Evolutionary conservation across 1,140 invertebrate genomes (phyloP).

Genomic region (Portunus trituberculatus): DNA sequence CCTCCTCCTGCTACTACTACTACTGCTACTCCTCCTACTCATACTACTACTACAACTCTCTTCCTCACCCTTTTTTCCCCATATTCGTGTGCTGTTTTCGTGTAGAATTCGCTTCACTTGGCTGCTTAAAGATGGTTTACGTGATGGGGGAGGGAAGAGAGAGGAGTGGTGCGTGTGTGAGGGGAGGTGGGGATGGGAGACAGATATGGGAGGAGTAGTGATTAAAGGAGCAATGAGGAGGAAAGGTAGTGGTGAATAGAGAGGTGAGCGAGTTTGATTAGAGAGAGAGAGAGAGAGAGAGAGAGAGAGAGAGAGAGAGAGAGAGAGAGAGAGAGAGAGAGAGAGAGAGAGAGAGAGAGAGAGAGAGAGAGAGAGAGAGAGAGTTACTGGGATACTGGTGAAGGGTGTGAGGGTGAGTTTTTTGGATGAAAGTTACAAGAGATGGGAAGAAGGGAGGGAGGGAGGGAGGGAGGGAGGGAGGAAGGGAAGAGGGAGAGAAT

Average conservation of each 20-base stretch:
- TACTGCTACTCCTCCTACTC: too few species aligned
- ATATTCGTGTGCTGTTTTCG: background rate
- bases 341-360: background rate
- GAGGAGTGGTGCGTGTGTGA: background rate
- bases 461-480: background rate
- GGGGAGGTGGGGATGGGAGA: background rate
- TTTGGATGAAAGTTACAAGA: constrained; percentile 6
- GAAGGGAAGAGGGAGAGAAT: background rate
- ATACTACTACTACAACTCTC: background rate
- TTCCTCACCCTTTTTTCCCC: background rate
- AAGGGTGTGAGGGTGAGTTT: constrained; percentile 18
- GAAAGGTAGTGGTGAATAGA: too few species aligned
- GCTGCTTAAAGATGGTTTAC: background rate
- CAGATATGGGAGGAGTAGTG: too few species aligned
- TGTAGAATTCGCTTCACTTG: background rate
- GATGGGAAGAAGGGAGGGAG: background rate
- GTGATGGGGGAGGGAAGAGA: background rate
- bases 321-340: constrained; percentile 17
- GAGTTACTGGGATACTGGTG: background rate
- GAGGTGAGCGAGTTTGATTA: too few species aligned
- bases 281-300: background rate
- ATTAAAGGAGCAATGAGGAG: too few species aligned
- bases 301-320: background rate
- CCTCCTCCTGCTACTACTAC: too few species aligned
- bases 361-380: background rate